Evolutionary conservation across 2,888 invertebrate genomes (phyloP).

Genomic region (Quadroppia sp.): DNA sequence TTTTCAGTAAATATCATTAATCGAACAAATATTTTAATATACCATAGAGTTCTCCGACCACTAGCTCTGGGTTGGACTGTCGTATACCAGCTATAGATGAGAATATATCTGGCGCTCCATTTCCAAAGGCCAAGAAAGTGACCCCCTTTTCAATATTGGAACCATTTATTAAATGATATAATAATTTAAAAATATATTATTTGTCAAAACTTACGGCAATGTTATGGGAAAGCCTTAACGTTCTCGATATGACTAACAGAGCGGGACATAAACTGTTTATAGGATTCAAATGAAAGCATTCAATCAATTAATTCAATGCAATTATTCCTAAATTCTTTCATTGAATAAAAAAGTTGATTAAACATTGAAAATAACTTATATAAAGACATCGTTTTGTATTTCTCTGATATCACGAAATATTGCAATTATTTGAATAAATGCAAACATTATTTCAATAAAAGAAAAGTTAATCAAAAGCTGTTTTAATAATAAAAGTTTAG

Average conservation of each 20-base stretch:
- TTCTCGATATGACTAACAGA: conserved; percentile 55
- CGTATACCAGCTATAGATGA: conserved; percentile 46
- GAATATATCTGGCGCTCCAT: conserved; percentile 64
- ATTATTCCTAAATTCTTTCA: too few species aligned
- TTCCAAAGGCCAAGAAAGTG: conserved; percentile 66
- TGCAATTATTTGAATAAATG: too few species aligned
- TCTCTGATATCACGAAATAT: too few species aligned
- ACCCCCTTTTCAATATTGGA: conserved; percentile 56
- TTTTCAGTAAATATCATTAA: not conserved
- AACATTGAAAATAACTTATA: too few species aligned
- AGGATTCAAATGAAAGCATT: not conserved
- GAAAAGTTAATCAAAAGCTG: too few species aligned
- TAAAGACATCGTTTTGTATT: too few species aligned
- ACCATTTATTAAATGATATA: not conserved
- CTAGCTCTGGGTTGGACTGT: conserved; percentile 46
- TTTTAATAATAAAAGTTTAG: too few species aligned
- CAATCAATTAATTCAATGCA: too few species aligned
- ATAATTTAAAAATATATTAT: not conserved
- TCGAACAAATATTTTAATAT: not conserved
- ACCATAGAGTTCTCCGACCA: conserved; percentile 46
- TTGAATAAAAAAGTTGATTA: too few species aligned
- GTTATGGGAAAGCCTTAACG: conserved; percentile 57
- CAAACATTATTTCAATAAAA: too few species aligned
- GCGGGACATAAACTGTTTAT: conserved; percentile 58
- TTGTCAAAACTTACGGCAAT: conserved; percentile 53